Conservation (phyloP, 2,113 vertebrate genomes). For the Phrynosoma platyrhinos region DNA sequence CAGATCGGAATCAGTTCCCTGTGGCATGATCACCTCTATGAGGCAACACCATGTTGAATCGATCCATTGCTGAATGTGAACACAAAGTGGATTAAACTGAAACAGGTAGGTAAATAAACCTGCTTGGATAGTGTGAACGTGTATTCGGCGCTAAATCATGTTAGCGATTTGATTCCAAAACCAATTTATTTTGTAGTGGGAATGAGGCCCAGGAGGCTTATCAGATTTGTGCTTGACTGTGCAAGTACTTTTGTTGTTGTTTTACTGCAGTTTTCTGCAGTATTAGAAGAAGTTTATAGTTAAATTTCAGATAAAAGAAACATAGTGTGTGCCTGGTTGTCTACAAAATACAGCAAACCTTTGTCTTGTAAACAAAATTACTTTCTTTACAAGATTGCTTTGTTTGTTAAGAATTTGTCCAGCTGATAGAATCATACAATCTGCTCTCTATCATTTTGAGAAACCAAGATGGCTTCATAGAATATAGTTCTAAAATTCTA, state of each 20-base stretch:
- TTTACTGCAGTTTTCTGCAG: not conserved
- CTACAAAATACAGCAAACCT: not conserved
- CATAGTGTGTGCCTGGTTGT: slow-evolving; percentile 28
- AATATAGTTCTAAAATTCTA: not conserved
- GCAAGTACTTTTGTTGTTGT: not conserved
- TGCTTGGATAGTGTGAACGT: too few relatives aligned
- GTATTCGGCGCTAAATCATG: too few relatives aligned
- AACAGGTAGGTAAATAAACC: too few relatives aligned
- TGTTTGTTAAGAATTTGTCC: not conserved
- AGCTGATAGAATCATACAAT: not conserved
- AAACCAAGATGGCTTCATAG: not conserved
- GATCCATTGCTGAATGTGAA: too few relatives aligned
- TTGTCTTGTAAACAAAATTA: not conserved
- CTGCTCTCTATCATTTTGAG: not conserved
- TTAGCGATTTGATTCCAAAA: too few relatives aligned
- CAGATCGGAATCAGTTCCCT: too few relatives aligned
- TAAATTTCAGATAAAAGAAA: slow-evolving; percentile 42
- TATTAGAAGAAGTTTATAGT: not conserved
- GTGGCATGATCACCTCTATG: too few relatives aligned
- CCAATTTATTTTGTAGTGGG: too few relatives aligned
- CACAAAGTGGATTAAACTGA: too few relatives aligned
- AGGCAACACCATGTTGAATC: too few relatives aligned
- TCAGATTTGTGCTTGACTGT: rapidly evolving
- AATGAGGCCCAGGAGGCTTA: not conserved
- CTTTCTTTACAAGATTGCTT: not conserved